A percentile compares a stretch with the other conserved stretches of the same genome.
Evolutionary conservation across 2,888 invertebrate species (phyloP).

Genomic region (Pyrrhosoma nymphula): DNA sequence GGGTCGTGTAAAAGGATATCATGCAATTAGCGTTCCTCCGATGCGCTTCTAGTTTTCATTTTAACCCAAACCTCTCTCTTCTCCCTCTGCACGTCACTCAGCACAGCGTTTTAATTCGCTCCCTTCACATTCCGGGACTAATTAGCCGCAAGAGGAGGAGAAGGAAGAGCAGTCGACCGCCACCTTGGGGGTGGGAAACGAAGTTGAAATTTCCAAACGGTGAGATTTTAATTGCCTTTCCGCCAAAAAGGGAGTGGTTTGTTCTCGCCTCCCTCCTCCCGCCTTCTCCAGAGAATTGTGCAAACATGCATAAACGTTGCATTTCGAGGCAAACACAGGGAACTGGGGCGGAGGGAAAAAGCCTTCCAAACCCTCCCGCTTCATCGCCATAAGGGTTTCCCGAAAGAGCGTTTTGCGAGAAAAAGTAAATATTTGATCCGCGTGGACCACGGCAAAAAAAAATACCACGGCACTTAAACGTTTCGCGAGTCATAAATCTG

Average conservation of each 20-base stretch:
- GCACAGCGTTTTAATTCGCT: background rate
- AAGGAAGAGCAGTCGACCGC: too few relatives aligned
- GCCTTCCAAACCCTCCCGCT: background rate
- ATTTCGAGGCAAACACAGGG: background rate
- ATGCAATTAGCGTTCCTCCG: background rate
- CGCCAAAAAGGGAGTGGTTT: background rate
- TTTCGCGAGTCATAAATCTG: background rate
- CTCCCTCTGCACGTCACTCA: background rate
- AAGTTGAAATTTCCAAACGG: background rate
- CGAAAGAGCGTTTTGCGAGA: background rate
- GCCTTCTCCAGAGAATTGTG: background rate
- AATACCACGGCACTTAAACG: background rate
- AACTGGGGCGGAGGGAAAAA: background rate
- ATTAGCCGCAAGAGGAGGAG: background rate
- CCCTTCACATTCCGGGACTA: background rate
- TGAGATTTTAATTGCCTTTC: background rate
- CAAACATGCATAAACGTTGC: background rate
- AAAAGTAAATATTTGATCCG: background rate
- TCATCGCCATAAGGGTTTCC: background rate
- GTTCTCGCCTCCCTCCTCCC: background rate
- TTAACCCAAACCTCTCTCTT: background rate
- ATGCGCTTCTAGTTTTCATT: background rate
- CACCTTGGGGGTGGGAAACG: too few relatives aligned
- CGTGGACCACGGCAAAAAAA: background rate
- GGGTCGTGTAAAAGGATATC: background rate